phyloP scores from a whole-genome alignment of 2,888 invertebrate genomes.

The Hirtodrosophila trivittata region DNA sequence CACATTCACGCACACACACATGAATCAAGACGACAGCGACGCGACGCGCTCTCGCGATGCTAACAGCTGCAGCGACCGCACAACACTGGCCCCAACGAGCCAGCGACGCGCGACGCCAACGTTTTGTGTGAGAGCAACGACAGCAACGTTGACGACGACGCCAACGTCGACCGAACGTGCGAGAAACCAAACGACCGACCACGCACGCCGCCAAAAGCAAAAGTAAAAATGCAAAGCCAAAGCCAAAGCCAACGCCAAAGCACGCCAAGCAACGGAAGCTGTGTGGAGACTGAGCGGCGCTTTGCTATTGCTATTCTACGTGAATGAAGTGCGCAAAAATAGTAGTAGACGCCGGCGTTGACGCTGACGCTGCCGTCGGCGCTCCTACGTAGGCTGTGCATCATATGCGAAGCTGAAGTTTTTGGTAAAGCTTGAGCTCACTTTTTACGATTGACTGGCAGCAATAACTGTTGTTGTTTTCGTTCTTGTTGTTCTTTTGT shows the following conservation, averaged over 20 bases:
- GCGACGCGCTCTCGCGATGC: slow-evolving; percentile 66
- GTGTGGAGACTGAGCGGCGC: slow-evolving; percentile 61
- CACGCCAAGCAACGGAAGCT: slow-evolving; percentile 62
- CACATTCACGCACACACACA: slow-evolving; percentile 27
- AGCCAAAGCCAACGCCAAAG: slow-evolving; percentile 27
- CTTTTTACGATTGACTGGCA: slow-evolving; percentile 16
- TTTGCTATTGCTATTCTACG: slow-evolving; percentile 32
- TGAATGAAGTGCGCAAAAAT: slow-evolving; percentile 65
- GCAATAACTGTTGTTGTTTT: slow-evolving; percentile 9
- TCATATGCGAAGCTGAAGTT: slow-evolving; percentile 18
- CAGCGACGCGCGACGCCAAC: slow-evolving; percentile 56
- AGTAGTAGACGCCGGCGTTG: slow-evolving; percentile 45
- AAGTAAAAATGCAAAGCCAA: slow-evolving; percentile 11
- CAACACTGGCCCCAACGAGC: slow-evolving; percentile 59
- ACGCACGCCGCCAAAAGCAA: slow-evolving; percentile 51
- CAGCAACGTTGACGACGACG: slow-evolving; percentile 14
- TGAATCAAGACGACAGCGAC: slow-evolving; percentile 37
- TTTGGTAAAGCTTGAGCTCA: slow-evolving; percentile 10
- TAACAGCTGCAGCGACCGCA: slow-evolving; percentile 74
- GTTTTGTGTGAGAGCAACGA: slow-evolving; percentile 42
- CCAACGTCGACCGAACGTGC: slow-evolving; percentile 13
- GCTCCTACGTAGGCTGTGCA: slow-evolving; percentile 37
- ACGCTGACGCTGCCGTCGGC: neutral
- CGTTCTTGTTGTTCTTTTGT: slow-evolving; percentile 8
- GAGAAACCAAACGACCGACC: slow-evolving; percentile 19